A percentile compares a stretch with the other conserved stretches of the same genome.
Conservation (phyloP, 2,113 vertebrate species). For the Psophia crepitans region DNA sequence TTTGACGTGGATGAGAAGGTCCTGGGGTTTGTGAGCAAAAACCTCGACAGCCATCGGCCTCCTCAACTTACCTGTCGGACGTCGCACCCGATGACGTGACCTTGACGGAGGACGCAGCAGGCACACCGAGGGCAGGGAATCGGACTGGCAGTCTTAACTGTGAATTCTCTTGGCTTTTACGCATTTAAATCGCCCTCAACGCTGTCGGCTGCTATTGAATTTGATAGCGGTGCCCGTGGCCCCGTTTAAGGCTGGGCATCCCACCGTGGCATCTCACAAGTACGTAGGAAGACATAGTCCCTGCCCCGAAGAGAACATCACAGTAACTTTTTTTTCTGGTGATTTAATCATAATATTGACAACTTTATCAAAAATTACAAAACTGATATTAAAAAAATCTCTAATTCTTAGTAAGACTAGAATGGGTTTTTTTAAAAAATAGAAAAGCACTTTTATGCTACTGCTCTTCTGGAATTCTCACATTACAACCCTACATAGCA, state of each 20-base stretch:
- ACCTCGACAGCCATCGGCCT: background rate
- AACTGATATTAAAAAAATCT: slow-evolving; percentile 71
- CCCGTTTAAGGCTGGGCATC: background rate
- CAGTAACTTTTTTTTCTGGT: slow-evolving; percentile 69
- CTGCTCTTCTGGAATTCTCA: slow-evolving; percentile 68
- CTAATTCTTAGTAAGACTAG: slow-evolving; percentile 73
- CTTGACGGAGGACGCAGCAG: background rate
- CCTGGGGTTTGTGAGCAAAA: background rate
- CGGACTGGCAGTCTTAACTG: background rate
- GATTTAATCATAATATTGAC: slow-evolving; percentile 75
- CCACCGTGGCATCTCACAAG: background rate
- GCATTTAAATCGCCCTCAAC: background rate
- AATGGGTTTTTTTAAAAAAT: slow-evolving; percentile 66
- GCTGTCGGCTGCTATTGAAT: background rate
- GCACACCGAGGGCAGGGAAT: fast-evolving
- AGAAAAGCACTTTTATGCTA: slow-evolving; percentile 71
- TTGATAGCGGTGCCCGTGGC: background rate
- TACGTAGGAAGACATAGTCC: background rate
- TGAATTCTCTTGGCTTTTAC: background rate
- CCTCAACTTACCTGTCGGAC: background rate
- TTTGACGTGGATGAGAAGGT: background rate
- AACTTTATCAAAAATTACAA: slow-evolving; percentile 77
- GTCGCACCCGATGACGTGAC: fast-evolving
- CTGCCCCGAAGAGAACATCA: slow-evolving; percentile 72
- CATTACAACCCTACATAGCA: slow-evolving; percentile 70